Evolutionary conservation across 2,113 vertebrate genomes (phyloP), one percentile per base, ranked within the genome.

Genomic region (Dendropsophus ebraccatus): DNA sequence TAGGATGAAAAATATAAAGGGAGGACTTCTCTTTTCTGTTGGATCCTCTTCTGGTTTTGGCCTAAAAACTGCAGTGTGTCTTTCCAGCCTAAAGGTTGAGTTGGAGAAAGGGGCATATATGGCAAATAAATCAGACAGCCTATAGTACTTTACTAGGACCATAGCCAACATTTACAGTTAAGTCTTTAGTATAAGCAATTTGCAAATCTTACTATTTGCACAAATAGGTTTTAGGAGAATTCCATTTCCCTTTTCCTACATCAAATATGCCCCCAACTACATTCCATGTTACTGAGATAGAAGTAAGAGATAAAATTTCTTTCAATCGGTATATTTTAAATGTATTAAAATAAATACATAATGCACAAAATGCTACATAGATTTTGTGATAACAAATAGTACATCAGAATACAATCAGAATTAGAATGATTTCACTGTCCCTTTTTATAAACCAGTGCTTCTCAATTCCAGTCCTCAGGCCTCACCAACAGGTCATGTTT

Each of bases 321-420:
- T 62, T 3, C 13, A 28, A 25, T 62, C 9, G 25, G 58, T 7
- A 62, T 62, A 28, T 28, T 62, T 25, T 62, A 62, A 4, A 11
- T 13, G 12, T 21, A 56, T 56, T 56, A 28, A 62, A 28, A 62
- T 7, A 62, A 13, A 28, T 62, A 2, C 9, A 13, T 62, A 28
- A 5, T 62, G 10, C 25, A 62, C 11, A 28, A 62, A 28, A 28
- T 13, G 58, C n/a, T 28, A 62, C 58, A 62, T 58, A 69, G 16
- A 5, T 70, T 41, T 21, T 54, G 25, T 10, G 54, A 52, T 5
- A 30, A 11, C 28, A 50, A 30, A 50, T 50, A 28, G 23, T 23
- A 28, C 14, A 28, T 16, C n/a, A 2, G 4, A 45, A 76, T 41
- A 76, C 11, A 88, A 45, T 92, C 82, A 80, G 73, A 14, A 74